phyloP scores from a whole-genome alignment of 2,797 vertebrate genomes.

The Rhincodon typus region DNA sequence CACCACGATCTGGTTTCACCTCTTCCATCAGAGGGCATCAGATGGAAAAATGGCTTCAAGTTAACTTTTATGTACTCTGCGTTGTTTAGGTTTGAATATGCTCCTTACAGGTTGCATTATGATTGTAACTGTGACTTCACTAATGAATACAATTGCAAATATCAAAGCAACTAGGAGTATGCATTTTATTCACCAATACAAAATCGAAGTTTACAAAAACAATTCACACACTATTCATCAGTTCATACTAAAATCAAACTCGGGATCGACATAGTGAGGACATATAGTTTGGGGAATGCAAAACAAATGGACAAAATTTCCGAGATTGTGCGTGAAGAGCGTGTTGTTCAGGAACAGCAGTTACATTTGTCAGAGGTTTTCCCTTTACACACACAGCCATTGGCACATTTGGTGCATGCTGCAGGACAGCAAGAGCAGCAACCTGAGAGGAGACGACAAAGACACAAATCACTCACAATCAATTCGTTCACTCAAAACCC shows the following conservation, averaged over 20 bases:
- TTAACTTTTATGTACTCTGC: neutral
- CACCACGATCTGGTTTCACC: neutral
- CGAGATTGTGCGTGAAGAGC: neutral
- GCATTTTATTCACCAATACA: no score
- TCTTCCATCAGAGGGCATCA: neutral
- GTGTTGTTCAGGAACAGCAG: slow-evolving; percentile 70
- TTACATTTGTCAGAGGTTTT: slow-evolving; percentile 64
- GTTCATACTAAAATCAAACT: neutral
- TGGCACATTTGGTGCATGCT: slow-evolving; percentile 63
- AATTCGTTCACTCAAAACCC: neutral
- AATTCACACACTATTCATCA: no score
- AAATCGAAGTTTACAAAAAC: no score
- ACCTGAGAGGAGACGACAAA: slow-evolving; percentile 46
- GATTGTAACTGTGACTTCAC: neutral
- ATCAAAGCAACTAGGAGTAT: neutral
- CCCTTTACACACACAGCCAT: slow-evolving; percentile 73
- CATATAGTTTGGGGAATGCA: neutral
- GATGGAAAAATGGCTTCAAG: neutral
- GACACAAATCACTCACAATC: neutral
- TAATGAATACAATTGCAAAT: neutral
- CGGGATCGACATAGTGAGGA: neutral
- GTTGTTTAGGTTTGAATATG: neutral
- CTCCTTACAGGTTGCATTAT: neutral
- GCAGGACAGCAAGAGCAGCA: slow-evolving; percentile 77
- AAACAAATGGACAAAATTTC: neutral